Evolutionary conservation across 2,113 vertebrate genomes (phyloP).

Genomic region (Notothenia coriiceps): DNA sequence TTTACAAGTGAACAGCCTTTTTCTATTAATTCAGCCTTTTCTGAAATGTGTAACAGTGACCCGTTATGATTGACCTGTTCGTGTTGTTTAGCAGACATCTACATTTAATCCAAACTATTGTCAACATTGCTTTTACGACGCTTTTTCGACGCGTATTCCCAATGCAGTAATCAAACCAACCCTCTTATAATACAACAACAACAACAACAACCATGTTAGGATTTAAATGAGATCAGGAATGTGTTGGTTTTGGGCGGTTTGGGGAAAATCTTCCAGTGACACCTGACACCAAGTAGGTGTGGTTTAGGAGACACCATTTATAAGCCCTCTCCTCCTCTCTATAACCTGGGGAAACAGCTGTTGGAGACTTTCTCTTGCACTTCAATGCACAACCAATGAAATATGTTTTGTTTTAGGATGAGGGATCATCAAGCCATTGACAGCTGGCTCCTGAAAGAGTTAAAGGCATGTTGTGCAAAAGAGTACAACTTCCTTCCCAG

Average conservation of each 20-base stretch:
- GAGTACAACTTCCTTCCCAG: slow-evolving; percentile 91
- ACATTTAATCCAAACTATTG: background rate
- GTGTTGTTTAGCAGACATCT: background rate
- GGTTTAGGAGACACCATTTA: slow-evolving; percentile 26
- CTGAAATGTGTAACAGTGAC: background rate
- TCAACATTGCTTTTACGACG: background rate
- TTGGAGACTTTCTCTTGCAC: background rate
- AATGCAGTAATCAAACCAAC: too few species aligned
- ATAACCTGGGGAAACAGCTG: background rate
- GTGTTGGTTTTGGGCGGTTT: background rate
- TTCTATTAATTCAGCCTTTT: background rate
- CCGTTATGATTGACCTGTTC: slow-evolving; percentile 44
- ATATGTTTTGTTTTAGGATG: slow-evolving; percentile 70
- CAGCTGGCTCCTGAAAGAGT: slow-evolving; percentile 87
- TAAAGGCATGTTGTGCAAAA: slow-evolving; percentile 89
- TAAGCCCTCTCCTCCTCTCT: background rate
- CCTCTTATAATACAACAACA: background rate
- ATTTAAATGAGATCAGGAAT: background rate
- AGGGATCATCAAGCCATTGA: slow-evolving; percentile 70
- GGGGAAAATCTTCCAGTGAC: background rate
- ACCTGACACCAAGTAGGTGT: slow-evolving; percentile 60
- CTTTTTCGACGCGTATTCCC: too few species aligned
- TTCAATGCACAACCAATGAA: background rate
- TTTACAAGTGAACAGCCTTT: background rate
- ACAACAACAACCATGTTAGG: background rate